Evolutionary conservation across 2,797 vertebrate genomes (phyloP).

Genomic region (Phoeniculus purpureus): DNA sequence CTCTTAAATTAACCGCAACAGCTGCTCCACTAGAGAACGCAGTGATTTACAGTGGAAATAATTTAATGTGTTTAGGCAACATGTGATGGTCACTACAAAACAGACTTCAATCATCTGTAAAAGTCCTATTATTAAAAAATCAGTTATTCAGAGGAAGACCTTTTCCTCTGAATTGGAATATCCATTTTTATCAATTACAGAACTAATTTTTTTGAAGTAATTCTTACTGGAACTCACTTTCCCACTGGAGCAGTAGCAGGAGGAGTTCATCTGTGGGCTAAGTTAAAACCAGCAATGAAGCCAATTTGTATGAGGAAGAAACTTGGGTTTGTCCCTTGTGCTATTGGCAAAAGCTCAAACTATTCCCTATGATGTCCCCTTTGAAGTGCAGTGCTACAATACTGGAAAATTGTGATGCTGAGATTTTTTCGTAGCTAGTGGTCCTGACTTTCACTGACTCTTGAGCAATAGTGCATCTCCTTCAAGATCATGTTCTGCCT

Average conservation of each 20-base stretch:
- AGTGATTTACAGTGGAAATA: not conserved
- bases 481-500: not conserved
- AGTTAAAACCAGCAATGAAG: not conserved
- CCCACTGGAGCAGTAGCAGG: not conserved
- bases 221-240: not conserved
- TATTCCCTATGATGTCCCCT: not conserved
- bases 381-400: not conserved
- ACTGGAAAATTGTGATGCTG: not conserved
- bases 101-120: not conserved
- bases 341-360: not conserved
- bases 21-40: not conserved
- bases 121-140: not conserved
- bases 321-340: not conserved
- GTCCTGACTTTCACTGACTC: not conserved
- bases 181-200: not conserved
- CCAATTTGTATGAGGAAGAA: not conserved
- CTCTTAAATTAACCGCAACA: not conserved
- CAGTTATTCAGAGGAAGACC: not conserved
- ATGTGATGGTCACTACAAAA: not conserved
- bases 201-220: too few species aligned
- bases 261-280: not conserved
- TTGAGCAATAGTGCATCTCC: not conserved
- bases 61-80: not conserved
- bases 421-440: not conserved
- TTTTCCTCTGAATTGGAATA: not conserved